Evolutionary conservation across 2,888 invertebrate species (phyloP), one percentile per base, ranked within the genome.

Genomic region (Merodon equestris): DNA sequence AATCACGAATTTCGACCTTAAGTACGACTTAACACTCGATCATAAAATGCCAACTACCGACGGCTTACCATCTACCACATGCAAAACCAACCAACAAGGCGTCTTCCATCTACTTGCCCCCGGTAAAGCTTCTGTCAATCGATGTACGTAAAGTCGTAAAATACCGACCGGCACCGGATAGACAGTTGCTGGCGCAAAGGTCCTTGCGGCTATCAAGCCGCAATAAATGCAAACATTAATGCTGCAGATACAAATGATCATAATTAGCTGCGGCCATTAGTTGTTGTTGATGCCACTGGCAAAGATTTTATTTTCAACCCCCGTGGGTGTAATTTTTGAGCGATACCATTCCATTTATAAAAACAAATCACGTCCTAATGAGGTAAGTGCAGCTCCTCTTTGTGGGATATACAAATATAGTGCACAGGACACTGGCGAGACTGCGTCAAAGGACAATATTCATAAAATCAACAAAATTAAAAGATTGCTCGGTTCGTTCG

Each of bases 181-280:
- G 19, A 53, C 19, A 58, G 15, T 44, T 7, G 27, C 27, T 7
- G 7, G 18, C 38, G 17, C 45, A 18, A 34, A 14, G 15, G 10
- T 14, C 15, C 40, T 40, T 34, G 38, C 53, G 48, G 34, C 54
- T 13, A 64, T 66, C 56, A 77, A 61, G 15, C 57, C 44, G 27
- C 54, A 42, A 54, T 74, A 79, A 79, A 74, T 68, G 68, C 63
- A 68, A 63, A 73, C 74, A 74, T 64, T 79, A 73, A 50, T 60
- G 45, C 68, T 17, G 45, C 66, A 61, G 66, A 75, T 70, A 27
- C 27, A 75, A 81, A 75, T 75, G 61, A 71, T 73, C 42, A 64
- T 81, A 81, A 81, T 81, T 81, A 81, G 81, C 75, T 64, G 61
- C 57, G 70, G 66, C 75, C 75, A 81, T 81, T 75, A 66, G 75